Base-by-base conservation (phyloP, 2,113 vertebrate species). In the Arvicanthis niloticus region DNA sequence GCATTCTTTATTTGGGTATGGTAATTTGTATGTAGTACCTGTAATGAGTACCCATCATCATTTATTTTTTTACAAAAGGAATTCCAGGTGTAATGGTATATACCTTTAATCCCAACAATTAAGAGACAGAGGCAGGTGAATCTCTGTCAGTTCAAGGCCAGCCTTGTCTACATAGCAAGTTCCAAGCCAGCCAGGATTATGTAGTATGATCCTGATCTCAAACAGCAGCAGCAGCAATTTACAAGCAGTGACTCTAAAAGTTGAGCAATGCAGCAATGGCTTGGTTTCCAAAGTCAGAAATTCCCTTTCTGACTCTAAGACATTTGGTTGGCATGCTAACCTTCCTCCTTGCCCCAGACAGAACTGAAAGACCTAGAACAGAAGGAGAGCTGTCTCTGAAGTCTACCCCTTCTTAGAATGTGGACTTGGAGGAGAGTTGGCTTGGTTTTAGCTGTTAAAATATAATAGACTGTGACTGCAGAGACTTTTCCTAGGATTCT, bases 401-500 rank as follows among this genome's bases (percentile, higher is more conserved):
- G 22, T 60, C 22, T 7, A 29, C 29, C 56, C 3, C 10, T 26
- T 65, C 56, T 72, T 85, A 72, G 31, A 95, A 88, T 62, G 9
- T 85, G 51, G 29, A 88, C 4, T 12, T 88, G 89, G 70, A 17
- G 56, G 34, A 56, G 51, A 31, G 31, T 88, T 40, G 56, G 80
- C 76, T 82, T 12, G 34, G 37, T 91, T 89, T 88, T 67, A 88
- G 37, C 84, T 94, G 80, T 19, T 92, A 86, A 94, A n/a, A 94
- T 45, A 62, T 88, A 72, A 85, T 45, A 92, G 93, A 93, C 34
- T 77, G 56, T 0, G 31, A 90, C 72, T 88, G 22, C 80, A 88
- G 53, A 87, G 34, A 88, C 2, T 65, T 97, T 87, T 21, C 13
- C 26, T 93, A 58, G 40, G 60, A 77, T 53, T 90, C 88, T 81